These are phyloP conservation scores for Tolypeutes matacus DNA, from an alignment of 2,797 vertebrate species.

Conservation along the genomic window DNA sequence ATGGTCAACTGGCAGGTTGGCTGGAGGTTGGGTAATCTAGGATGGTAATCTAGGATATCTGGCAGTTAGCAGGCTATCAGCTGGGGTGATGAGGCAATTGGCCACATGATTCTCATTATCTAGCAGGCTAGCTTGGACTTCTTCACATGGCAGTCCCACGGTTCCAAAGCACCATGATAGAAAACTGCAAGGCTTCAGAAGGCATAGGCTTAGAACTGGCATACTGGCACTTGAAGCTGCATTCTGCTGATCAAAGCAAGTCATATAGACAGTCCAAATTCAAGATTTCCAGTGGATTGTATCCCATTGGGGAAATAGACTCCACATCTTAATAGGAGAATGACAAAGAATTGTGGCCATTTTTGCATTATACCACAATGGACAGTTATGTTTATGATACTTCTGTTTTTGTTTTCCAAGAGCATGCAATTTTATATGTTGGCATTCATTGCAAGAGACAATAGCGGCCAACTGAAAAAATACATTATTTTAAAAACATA, in stretches of 20 bases:
- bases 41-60: neutral
- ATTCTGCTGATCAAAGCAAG: neutral
- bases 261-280: neutral
- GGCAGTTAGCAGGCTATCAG: neutral
- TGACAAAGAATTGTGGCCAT: neutral
- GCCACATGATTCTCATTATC: neutral
- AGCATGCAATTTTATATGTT: neutral
- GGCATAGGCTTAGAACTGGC: neutral
- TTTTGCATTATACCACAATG: neutral
- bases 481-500: neutral
- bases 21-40: neutral
- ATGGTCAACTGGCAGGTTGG: neutral
- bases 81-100: neutral
- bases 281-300: too few relatives aligned
- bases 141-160: neutral
- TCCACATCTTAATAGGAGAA: neutral
- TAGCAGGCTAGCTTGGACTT: neutral
- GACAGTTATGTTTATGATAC: neutral
- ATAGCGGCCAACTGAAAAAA: constrained; percentile 5
- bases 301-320: neutral
- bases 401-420: neutral
- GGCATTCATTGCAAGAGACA: neutral
- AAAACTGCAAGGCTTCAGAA: neutral
- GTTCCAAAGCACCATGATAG: neutral
- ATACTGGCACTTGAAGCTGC: neutral